phyloP scores from a whole-genome alignment of 2,113 vertebrate genomes.

The Eulemur rufifrons region DNA sequence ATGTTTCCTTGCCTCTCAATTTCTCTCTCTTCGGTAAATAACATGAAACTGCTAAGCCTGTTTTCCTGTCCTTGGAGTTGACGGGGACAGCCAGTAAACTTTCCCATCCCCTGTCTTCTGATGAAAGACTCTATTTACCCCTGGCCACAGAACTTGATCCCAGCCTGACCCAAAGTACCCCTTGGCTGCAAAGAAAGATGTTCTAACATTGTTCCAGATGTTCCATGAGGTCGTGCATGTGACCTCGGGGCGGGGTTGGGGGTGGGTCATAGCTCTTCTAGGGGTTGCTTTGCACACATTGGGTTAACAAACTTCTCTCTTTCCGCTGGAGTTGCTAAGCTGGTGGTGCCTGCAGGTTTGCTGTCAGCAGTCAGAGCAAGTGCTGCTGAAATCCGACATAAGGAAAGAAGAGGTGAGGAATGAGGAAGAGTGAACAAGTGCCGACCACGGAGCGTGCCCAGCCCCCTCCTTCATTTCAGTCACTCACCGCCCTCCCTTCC shows the following conservation, averaged over 20 bases:
- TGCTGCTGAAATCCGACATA: background rate
- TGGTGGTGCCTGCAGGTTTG: background rate
- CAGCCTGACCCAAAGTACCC: background rate
- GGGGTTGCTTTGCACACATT: accelerated
- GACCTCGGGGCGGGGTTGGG: too few species aligned
- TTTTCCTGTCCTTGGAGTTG: background rate
- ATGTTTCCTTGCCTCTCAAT: background rate
- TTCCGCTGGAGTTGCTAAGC: background rate
- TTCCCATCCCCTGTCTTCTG: background rate
- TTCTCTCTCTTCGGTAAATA: background rate
- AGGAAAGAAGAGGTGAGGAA: too few species aligned
- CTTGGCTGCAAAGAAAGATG: background rate
- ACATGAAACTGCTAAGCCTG: too few species aligned
- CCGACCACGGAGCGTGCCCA: accelerated
- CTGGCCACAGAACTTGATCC: background rate
- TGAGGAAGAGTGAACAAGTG: background rate
- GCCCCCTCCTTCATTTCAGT: background rate
- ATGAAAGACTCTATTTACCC: background rate
- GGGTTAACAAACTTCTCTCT: background rate
- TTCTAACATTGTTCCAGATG: background rate
- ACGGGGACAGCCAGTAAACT: background rate
- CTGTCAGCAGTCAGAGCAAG: background rate
- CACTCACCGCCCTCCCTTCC: background rate
- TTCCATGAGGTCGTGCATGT: background rate
- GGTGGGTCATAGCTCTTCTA: background rate